Conservation (phyloP, 2,113 vertebrate genomes). For the Camelus dromedarius region DNA sequence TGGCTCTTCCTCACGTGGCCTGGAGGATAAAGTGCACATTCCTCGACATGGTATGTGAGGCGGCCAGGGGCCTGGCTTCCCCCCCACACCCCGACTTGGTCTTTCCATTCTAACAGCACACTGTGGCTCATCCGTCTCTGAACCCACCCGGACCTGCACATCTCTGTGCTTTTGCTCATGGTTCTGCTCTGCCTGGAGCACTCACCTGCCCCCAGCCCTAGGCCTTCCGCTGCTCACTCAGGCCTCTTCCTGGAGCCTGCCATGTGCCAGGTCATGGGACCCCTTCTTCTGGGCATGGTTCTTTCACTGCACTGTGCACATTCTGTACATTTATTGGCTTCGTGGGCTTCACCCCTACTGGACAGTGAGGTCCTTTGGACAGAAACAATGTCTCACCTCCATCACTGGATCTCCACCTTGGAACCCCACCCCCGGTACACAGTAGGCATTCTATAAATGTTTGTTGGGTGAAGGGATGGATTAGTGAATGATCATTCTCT, state of each 20-base stretch:
- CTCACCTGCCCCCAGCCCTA: background rate
- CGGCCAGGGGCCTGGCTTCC: background rate
- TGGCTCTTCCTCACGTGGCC: background rate
- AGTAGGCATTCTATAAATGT: conserved; percentile 52
- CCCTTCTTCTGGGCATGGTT: background rate
- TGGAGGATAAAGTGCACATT: conserved; percentile 39
- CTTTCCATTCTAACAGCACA: background rate
- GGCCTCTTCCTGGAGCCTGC: background rate
- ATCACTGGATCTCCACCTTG: background rate
- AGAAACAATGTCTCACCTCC: background rate
- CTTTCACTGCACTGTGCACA: background rate
- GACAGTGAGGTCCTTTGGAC: background rate
- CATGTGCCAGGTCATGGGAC: background rate
- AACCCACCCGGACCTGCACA: rapidly evolving
- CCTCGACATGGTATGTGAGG: background rate
- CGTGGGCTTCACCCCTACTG: background rate
- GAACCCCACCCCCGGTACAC: background rate
- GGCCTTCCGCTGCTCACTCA: background rate
- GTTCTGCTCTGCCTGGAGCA: background rate
- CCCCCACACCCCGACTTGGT: too few species aligned
- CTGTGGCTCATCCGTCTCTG: background rate
- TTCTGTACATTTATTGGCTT: background rate
- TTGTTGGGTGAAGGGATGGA: conserved; percentile 33
- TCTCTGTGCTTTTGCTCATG: background rate
- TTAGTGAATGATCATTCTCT: background rate